Evolutionary conservation across 2,888 invertebrate species (phyloP).

Genomic region (Philaethria dido): DNA sequence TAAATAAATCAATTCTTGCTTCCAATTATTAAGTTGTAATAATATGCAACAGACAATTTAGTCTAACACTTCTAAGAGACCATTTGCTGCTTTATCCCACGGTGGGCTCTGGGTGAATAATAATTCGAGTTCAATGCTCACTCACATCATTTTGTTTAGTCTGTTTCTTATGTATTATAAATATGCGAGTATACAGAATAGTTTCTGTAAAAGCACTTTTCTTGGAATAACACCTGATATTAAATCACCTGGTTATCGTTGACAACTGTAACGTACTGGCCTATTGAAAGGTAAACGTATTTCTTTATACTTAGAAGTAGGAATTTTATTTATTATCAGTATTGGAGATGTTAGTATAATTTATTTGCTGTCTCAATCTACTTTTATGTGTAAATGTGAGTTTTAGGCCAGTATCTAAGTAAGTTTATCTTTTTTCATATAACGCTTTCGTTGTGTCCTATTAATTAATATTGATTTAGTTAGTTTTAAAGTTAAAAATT

Average conservation of each 20-base stretch:
- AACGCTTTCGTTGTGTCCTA: no score
- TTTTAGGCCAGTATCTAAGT: not conserved
- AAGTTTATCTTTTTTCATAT: no score
- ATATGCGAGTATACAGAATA: conserved; percentile 38
- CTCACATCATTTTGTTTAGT: conserved; percentile 37
- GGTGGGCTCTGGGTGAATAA: conserved; percentile 29
- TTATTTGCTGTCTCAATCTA: no score
- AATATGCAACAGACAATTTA: not conserved
- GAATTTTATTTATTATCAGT: no score
- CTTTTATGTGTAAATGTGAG: no score
- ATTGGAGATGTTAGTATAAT: no score
- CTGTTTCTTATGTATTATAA: conserved; percentile 34
- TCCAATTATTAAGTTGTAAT: not conserved
- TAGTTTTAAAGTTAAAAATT: no score
- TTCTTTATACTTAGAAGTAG: not conserved
- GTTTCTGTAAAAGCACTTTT: conserved; percentile 30
- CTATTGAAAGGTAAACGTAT: conserved; percentile 5
- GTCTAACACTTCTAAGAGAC: conserved; percentile 20
- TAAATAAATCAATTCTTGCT: no score
- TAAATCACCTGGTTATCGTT: conserved; percentile 32
- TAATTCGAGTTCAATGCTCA: conserved; percentile 35
- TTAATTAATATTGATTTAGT: no score
- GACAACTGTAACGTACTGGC: not conserved
- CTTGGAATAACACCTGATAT: conserved; percentile 29
- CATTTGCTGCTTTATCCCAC: conserved; percentile 43